These are phyloP conservation scores for Cryptus armator DNA, from an alignment of 2,888 invertebrate species.

Conservation along the genomic window DNA sequence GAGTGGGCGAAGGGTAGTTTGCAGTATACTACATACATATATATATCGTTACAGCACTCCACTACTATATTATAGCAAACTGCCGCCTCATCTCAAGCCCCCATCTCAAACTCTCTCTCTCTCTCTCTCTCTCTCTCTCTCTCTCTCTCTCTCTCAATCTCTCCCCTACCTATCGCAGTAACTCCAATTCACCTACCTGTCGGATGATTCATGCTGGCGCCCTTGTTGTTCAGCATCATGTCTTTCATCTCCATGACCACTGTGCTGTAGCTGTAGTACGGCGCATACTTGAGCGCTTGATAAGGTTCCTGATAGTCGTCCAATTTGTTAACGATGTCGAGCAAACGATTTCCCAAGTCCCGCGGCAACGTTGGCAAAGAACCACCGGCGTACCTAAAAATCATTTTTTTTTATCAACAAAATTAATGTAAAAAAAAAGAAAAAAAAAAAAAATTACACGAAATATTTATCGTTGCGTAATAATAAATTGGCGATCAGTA, in stretches of 20 bases:
- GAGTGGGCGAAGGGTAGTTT: conserved; percentile 61
- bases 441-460: neutral
- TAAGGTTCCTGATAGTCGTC: conserved; percentile 93
- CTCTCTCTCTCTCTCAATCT: conserved; percentile 47
- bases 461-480: neutral
- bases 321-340: conserved; percentile 87
- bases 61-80: conserved; percentile 33
- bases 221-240: conserved; percentile 86
- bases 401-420: neutral
- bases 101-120: neutral
- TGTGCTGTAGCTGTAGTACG: conserved; percentile 92
- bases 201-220: conserved; percentile 81
- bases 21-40: conserved; percentile 46
- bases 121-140: neutral
- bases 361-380: conserved; percentile 82
- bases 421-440: neutral
- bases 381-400: conserved; percentile 82
- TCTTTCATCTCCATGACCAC: conserved; percentile 92
- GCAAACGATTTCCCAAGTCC: conserved; percentile 87
- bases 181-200: conserved; percentile 75
- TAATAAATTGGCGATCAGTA: too few species aligned
- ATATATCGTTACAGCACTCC: neutral
- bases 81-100: neutral
- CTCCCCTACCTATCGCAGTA: conserved; percentile 40
- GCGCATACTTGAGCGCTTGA: conserved; percentile 91